Percentiles rank a stretch among this genome's conserved stretches.
These are phyloP conservation scores for Dyspetes luteomarginatus DNA, from an alignment of 2,888 invertebrate species.

Conservation along the genomic window DNA sequence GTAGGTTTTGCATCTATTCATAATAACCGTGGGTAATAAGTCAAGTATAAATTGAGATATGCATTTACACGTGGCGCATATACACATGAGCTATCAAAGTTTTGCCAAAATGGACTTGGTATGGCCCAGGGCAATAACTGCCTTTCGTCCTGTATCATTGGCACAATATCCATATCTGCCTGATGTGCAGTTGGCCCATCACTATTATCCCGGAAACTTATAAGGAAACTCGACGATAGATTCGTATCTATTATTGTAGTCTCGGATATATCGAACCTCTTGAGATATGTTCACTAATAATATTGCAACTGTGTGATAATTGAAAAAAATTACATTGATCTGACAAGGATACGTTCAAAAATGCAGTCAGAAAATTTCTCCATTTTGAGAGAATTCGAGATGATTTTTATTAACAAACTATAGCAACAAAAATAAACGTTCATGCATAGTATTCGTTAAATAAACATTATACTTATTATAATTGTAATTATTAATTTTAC, in stretches of 20 bases:
- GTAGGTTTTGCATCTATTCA: conserved; percentile 3
- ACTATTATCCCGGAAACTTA: conserved; percentile 65
- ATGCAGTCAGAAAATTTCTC: no score
- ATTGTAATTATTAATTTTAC: no score
- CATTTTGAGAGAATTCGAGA: no score
- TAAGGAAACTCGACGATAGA: conserved; percentile 71
- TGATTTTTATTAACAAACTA: no score
- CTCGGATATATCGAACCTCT: conserved; percentile 21
- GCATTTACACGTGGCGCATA: conserved; percentile 82
- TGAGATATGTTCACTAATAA: no score
- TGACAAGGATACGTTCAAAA: no score
- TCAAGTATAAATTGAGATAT: conserved; percentile 37
- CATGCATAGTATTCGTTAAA: no score
- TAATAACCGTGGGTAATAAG: conserved; percentile 23
- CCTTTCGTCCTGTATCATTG: conserved; percentile 77
- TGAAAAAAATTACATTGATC: no score
- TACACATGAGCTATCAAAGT: conserved; percentile 74
- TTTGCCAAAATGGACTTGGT: conserved; percentile 75
- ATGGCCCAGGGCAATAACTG: conserved; percentile 78
- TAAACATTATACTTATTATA: no score
- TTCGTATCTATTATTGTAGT: conserved; percentile 61
- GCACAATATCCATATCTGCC: conserved; percentile 69
- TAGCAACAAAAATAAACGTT: no score
- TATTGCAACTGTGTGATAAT: no score
- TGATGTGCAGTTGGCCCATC: conserved; percentile 67